A percentile compares a stretch with the other conserved stretches of the same genome.
Conservation (phyloP, 2,113 vertebrate species). For the Puntigrus tetrazona region DNA sequence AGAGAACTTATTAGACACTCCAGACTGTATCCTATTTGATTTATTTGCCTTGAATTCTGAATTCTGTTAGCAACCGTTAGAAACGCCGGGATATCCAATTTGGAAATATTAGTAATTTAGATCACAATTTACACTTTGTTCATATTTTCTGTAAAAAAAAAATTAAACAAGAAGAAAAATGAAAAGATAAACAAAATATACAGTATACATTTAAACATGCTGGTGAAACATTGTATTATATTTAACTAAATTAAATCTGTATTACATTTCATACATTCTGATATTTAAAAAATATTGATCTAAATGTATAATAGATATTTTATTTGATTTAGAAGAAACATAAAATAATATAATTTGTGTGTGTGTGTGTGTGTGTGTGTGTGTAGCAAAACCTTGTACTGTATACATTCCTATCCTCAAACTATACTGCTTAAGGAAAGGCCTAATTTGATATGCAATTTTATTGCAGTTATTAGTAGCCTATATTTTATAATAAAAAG, state of each 20-base stretch:
- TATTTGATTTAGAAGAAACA: too few species aligned
- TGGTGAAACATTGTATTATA: background rate
- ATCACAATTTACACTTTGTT: background rate
- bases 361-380: background rate
- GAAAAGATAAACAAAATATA: too few species aligned
- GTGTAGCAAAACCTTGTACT: background rate
- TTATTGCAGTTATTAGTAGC: background rate
- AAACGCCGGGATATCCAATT: background rate
- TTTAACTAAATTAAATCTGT: background rate
- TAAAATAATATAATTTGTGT: background rate
- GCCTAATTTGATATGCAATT: background rate
- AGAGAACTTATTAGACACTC: background rate
- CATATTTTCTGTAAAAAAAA: too few species aligned
- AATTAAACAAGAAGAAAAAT: too few species aligned
- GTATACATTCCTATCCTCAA: background rate
- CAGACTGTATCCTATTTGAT: background rate
- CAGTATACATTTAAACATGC: too few species aligned
- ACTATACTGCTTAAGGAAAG: background rate
- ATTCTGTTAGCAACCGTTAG: background rate
- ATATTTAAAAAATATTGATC: background rate
- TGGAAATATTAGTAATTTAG: background rate
- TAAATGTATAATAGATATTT: background rate
- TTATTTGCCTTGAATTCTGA: background rate
- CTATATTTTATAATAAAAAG: background rate
- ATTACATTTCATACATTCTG: background rate